These are phyloP conservation scores for Erebia palarica DNA, from an alignment of 2,888 invertebrate genomes.

Conservation along the genomic window DNA sequence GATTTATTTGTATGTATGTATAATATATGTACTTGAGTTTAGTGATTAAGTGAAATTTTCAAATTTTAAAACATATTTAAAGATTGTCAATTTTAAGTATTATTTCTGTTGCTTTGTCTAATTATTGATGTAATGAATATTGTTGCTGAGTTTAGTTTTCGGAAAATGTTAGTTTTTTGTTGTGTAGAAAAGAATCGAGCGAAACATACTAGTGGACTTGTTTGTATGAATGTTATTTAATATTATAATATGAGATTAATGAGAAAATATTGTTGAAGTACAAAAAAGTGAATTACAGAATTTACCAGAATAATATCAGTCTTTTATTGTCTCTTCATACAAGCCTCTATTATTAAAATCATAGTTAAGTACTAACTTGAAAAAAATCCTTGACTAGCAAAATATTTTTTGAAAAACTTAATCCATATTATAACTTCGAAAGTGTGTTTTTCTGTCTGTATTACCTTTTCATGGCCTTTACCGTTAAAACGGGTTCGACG, in stretches of 20 bases:
- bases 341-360: too few relatives aligned
- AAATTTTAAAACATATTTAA: slow-evolving; percentile 3
- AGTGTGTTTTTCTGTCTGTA: too few relatives aligned
- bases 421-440: too few relatives aligned
- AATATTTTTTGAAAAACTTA: too few relatives aligned
- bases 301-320: slow-evolving; percentile 64
- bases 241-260: slow-evolving; percentile 71
- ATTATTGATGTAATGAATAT: slow-evolving; percentile 27
- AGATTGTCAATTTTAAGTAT: slow-evolving; percentile 19
- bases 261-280: slow-evolving; percentile 68
- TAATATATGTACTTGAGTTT: slow-evolving; percentile 7
- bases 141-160: slow-evolving; percentile 13
- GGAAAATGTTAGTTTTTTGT: slow-evolving; percentile 11
- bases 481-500: too few relatives aligned
- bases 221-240: slow-evolving; percentile 71
- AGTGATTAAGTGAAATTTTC: slow-evolving; percentile 2
- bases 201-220: slow-evolving; percentile 50
- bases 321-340: slow-evolving; percentile 58
- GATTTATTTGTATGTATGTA: slow-evolving; percentile 5
- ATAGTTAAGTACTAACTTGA: too few relatives aligned
- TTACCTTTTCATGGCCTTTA: too few relatives aligned
- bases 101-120: slow-evolving; percentile 28
- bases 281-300: slow-evolving; percentile 71
- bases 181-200: slow-evolving; percentile 44
- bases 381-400: too few relatives aligned